Conservation (phyloP, 2,113 vertebrate genomes). For the Eulemur rufifrons region DNA sequence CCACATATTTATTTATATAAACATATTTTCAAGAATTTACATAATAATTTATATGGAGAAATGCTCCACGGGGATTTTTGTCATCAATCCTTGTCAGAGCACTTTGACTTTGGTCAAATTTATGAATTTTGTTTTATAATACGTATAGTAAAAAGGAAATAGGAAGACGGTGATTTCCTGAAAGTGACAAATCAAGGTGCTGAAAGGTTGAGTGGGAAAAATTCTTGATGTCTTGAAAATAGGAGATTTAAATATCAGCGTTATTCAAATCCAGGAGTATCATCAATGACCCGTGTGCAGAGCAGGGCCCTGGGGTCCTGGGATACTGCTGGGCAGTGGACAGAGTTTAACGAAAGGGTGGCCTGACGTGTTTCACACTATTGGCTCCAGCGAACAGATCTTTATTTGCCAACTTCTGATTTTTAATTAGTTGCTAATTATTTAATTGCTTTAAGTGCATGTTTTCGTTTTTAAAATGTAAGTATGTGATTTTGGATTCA, state of each 20-base stretch:
- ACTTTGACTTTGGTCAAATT: constrained; percentile 45
- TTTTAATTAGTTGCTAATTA: not conserved
- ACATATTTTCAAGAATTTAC: constrained; percentile 52
- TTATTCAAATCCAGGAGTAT: not conserved
- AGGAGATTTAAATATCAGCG: not conserved
- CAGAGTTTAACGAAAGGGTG: not conserved
- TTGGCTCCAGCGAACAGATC: not conserved
- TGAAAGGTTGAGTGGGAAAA: not conserved
- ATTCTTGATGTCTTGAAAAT: not conserved
- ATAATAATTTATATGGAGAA: constrained; percentile 52
- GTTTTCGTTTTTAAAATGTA: not conserved
- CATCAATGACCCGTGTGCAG: not conserved
- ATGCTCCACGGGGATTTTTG: constrained; percentile 20
- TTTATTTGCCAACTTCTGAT: not conserved
- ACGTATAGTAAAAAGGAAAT: not conserved
- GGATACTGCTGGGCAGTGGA: not conserved
- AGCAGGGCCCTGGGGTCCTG: not conserved
- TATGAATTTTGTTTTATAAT: constrained; percentile 56
- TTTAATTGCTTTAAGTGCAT: not conserved
- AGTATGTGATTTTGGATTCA: not conserved
- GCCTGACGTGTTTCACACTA: not conserved
- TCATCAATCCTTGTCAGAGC: constrained; percentile 51
- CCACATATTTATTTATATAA: constrained; percentile 58
- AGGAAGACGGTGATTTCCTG: constrained; percentile 5
- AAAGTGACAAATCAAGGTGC: constrained; percentile 47